phyloP scores from a whole-genome alignment of 53 echinoderm and acorn worm species.

The Echinometra lucunter region DNA sequence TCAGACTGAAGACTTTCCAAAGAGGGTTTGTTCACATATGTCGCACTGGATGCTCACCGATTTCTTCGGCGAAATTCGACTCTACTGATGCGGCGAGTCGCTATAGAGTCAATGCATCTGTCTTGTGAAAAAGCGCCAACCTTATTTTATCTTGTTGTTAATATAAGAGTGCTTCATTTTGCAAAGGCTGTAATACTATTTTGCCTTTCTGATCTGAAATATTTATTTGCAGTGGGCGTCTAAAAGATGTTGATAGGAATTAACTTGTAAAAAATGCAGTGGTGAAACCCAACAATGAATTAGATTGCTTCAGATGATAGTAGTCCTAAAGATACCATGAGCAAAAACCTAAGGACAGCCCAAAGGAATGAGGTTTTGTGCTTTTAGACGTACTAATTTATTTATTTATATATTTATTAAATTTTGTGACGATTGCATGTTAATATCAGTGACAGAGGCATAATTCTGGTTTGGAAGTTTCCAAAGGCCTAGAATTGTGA shows the following conservation, averaged over 20 bases:
- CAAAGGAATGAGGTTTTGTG: too few relatives aligned
- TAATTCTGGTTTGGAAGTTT: too few relatives aligned
- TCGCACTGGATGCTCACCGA: slow-evolving; percentile 45
- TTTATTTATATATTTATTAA: too few relatives aligned
- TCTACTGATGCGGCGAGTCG: not conserved
- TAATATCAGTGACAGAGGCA: too few relatives aligned
- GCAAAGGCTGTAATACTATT: not conserved
- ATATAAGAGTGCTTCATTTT: not conserved
- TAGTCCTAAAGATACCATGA: too few relatives aligned
- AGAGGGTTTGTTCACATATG: slow-evolving; percentile 71
- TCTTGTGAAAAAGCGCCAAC: not conserved
- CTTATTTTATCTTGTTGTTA: not conserved
- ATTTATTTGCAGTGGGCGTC: not conserved
- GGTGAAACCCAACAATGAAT: not conserved
- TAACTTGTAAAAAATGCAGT: not conserved
- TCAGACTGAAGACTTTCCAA: slow-evolving; percentile 83
- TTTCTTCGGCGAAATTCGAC: slow-evolving; percentile 41
- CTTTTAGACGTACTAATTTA: too few relatives aligned
- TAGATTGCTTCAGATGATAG: too few relatives aligned
- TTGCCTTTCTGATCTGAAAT: not conserved
- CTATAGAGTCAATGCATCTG: slow-evolving; percentile 23
- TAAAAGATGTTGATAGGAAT: not conserved
- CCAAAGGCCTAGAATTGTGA: too few relatives aligned
- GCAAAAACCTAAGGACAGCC: too few relatives aligned
- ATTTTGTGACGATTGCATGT: too few relatives aligned